Evolutionary conservation across 2,888 invertebrate genomes (phyloP).

Genomic region (Troides oblongomaculatus): DNA sequence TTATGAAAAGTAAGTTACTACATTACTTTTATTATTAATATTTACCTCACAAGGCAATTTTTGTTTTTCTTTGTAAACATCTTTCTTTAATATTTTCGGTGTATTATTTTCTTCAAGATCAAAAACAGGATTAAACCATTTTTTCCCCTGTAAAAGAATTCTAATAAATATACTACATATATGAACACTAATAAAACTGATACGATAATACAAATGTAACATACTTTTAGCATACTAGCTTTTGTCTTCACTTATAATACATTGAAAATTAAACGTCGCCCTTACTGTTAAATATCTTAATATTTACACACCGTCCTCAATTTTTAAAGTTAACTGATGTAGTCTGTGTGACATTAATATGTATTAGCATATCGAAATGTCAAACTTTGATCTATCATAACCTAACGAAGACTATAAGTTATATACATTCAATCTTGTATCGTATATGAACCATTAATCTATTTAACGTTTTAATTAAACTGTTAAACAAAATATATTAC

Average conservation of each 20-base stretch:
- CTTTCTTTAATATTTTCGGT: constrained; percentile 43
- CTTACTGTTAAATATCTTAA: too few species aligned
- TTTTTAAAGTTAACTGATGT: too few species aligned
- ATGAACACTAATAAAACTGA: not conserved
- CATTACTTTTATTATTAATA: not conserved
- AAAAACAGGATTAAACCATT: constrained; percentile 68
- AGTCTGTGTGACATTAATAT: too few species aligned
- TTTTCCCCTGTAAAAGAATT: constrained; percentile 48
- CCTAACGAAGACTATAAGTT: too few species aligned
- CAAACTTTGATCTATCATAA: too few species aligned
- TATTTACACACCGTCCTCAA: too few species aligned
- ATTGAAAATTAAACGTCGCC: too few species aligned
- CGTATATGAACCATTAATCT: too few species aligned
- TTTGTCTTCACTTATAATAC: not conserved
- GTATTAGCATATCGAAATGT: too few species aligned
- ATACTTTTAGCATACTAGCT: constrained; percentile 22
- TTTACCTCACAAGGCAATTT: constrained; percentile 33
- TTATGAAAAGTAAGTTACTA: not conserved
- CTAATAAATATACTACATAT: not conserved
- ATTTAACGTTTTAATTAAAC: too few species aligned
- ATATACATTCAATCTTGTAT: too few species aligned
- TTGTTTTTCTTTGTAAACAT: constrained; percentile 23
- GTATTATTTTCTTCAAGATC: constrained; percentile 57
- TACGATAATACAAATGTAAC: not conserved
- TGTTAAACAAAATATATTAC: too few species aligned